Base-by-base conservation (phyloP, 2,797 vertebrate species). In the Lepus oiostolus region DNA sequence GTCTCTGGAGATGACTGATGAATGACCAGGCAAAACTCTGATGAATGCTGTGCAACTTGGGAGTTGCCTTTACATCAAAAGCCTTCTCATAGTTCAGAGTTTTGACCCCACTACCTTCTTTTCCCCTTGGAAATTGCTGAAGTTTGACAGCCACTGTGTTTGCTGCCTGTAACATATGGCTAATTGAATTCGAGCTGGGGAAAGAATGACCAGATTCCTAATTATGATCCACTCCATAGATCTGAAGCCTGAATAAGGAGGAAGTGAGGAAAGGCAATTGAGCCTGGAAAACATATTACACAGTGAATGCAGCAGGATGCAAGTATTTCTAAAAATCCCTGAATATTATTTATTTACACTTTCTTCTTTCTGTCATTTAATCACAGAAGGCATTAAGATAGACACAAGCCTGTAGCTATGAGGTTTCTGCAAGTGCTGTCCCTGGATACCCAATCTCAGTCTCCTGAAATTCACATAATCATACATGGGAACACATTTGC, bases 221-320 rank as follows among this genome's bases (percentile, higher is more conserved):
- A 95, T 97, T 93, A 97, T 58, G 77, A 97, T 72, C 67, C 38
- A 83, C 35, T 76, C 80, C 50, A 17, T 58, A 87, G 28, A 85
- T 62, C 88, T 91, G 67, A 86, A 93, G 76, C n/a, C 72, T 67
- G 76, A 65, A 85, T 50, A 76, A 90, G 82, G 4, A 94, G 58
- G n/a, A 84, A 65, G 21, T 24, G 70, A 93, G n/a, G 28, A 72
- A 96, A 82, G 12, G 26, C 60, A 58, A 14, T 83, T 30, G 77
- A 52, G 60, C 60, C 81, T 32, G 82, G 77, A 74, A 96, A 90
- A 88, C n/a, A 38, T 32, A 76, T 50, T 42, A 58, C 13, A 38
- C 35, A 21, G 38, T 62, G 68, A 63, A 19, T 62, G n/a, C 42
- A 88, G 62, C 81, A 85, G 62, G 12, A 70, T 38, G 22, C 38